Percentiles rank a stretch among this genome's conserved stretches.
Evolutionary conservation across 1,140 invertebrate genomes (phyloP).

Genomic region (Achatina immaculata): DNA sequence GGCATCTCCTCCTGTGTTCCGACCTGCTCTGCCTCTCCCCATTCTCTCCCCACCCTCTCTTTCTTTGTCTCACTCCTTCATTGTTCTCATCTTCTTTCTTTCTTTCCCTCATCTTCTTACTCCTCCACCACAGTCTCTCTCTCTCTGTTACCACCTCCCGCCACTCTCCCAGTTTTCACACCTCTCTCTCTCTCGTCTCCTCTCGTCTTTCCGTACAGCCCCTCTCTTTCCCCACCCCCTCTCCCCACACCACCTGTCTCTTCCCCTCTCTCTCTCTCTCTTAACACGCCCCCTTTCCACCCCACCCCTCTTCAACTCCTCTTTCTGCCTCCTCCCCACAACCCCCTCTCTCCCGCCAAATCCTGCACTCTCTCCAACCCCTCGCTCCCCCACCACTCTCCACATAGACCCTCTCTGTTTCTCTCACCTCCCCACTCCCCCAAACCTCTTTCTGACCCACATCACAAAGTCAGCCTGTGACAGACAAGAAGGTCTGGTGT

Average conservation of each 20-base stretch:
- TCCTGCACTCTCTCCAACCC: background rate
- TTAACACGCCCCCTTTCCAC: background rate
- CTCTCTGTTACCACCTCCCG: background rate
- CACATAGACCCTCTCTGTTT: background rate
- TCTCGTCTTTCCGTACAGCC: background rate
- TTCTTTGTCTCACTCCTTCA: background rate
- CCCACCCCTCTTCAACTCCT: background rate
- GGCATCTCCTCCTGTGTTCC: background rate
- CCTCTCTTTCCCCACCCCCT: slow-evolving; percentile 1
- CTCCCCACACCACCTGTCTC: background rate
- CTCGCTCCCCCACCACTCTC: background rate
- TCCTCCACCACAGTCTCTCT: background rate
- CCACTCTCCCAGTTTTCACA: background rate
- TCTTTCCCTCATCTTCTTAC: background rate
- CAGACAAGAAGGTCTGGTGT: no score
- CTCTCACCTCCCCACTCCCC: no score
- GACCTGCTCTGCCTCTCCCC: background rate
- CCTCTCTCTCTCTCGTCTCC: background rate
- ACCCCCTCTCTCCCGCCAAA: background rate
- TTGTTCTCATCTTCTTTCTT: background rate
- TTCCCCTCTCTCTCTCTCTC: background rate
- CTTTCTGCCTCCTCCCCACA: background rate
- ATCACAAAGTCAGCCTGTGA: no score
- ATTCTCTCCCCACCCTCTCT: background rate
- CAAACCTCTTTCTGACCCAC: no score